Evolutionary conservation across 64 coral and sea anemone species (phyloP).

Genomic region (Platygyra sinensis): DNA sequence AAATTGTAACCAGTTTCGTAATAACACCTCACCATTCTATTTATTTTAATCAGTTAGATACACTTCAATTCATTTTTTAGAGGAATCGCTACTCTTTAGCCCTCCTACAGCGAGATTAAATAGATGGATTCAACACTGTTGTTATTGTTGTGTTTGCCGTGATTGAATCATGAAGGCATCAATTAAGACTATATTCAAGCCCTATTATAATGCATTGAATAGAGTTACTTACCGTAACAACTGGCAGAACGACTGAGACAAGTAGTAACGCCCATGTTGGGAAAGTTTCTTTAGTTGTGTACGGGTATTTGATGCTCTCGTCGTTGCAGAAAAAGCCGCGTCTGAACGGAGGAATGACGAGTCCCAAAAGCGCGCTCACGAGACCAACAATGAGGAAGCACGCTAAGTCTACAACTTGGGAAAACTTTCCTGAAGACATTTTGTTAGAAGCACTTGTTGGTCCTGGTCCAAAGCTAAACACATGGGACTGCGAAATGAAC

Average conservation of each 20-base stretch:
- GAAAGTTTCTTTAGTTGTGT: background rate
- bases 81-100: too few species aligned
- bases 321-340: conserved; percentile 66
- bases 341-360: conserved; percentile 32
- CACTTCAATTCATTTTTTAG: too few species aligned
- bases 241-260: conserved; percentile 18
- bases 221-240: conserved; percentile 39
- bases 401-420: conserved; percentile 13
- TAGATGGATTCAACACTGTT: background rate
- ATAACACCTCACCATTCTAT: too few species aligned
- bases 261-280: background rate
- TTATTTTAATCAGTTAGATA: too few species aligned
- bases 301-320: conserved; percentile 56
- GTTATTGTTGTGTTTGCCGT: background rate
- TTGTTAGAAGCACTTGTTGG: background rate
- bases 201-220: background rate
- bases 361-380: background rate
- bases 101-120: background rate
- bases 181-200: background rate
- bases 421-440: conserved; percentile 33
- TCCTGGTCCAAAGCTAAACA: background rate
- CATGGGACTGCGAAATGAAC: background rate
- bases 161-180: background rate
- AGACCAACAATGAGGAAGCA: conserved; percentile 15
- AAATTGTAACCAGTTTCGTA: too few species aligned